Percentiles rank a stretch among this genome's conserved stretches.
phyloP scores from a whole-genome alignment of 1,140 invertebrate genomes.

The Aphis craccivora region DNA sequence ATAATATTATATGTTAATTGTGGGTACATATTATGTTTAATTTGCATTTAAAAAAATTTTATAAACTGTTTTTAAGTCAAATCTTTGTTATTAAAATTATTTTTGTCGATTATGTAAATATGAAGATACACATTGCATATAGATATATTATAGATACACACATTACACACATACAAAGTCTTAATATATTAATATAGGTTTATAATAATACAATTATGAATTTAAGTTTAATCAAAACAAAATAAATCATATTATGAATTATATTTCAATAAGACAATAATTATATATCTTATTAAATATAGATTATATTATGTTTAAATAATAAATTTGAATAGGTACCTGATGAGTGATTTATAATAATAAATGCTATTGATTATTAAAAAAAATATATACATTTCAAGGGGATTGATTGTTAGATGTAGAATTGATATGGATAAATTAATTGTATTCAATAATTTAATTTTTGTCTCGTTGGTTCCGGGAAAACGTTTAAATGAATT shows the following conservation, averaged over 20 bases:
- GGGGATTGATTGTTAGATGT: background rate
- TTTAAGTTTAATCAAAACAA: background rate
- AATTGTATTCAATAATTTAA: background rate
- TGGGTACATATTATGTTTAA: background rate
- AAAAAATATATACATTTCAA: background rate
- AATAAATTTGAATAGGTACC: background rate
- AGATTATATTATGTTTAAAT: background rate
- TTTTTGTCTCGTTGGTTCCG: background rate
- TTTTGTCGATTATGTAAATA: slow-evolving; percentile 2
- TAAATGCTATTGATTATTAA: background rate
- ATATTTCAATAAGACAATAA: background rate
- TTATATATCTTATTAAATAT: background rate
- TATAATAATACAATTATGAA: background rate
- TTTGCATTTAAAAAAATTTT: background rate
- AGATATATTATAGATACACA: background rate
- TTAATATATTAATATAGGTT: background rate
- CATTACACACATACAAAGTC: background rate
- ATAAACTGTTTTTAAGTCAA: background rate
- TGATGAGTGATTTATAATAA: background rate
- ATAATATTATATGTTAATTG: background rate
- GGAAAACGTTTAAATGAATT: background rate
- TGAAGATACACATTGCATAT: background rate
- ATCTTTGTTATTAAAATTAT: background rate
- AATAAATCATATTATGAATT: background rate
- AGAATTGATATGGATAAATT: background rate